Conservation (phyloP, 2,888 invertebrate species). For the Scaptomyza parva region DNA sequence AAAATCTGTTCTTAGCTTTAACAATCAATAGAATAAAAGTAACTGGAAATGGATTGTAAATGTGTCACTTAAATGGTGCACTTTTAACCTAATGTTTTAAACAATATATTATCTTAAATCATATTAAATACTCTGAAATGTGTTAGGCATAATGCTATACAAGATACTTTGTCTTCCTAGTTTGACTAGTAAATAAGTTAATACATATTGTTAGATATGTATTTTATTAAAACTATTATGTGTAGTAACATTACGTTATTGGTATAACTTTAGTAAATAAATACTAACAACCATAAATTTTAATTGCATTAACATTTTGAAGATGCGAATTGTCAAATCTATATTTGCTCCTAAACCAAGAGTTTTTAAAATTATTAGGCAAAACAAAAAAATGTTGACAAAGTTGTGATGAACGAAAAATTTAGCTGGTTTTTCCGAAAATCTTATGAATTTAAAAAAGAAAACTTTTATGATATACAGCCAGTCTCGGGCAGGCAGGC, state of each 20-base stretch:
- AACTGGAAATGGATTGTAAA: conserved; percentile 33
- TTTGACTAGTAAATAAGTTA: background rate
- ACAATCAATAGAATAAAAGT: background rate
- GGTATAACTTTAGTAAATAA: background rate
- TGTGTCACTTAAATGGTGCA: conserved; percentile 45
- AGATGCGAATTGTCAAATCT: too few species aligned
- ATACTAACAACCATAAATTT: background rate
- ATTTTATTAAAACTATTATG: background rate
- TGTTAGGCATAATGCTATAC: background rate
- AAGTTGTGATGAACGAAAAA: conserved; percentile 60
- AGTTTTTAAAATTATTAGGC: background rate
- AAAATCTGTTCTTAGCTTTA: background rate
- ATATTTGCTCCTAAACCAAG: too few species aligned
- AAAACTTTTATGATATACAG: conserved; percentile 41
- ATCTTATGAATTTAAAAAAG: conserved; percentile 76
- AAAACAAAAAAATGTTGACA: conserved; percentile 4
- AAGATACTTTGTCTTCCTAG: background rate
- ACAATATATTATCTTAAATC: background rate
- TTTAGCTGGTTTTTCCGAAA: conserved; percentile 73
- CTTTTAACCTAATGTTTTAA: conserved; percentile 41
- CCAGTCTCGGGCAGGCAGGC: conserved; percentile 26
- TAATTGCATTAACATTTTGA: background rate
- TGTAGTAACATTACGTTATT: background rate
- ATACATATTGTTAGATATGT: conserved; percentile 1
- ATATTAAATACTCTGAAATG: background rate